Conservation (phyloP, 2,888 invertebrate species). For the Cryptops parisi region DNA sequence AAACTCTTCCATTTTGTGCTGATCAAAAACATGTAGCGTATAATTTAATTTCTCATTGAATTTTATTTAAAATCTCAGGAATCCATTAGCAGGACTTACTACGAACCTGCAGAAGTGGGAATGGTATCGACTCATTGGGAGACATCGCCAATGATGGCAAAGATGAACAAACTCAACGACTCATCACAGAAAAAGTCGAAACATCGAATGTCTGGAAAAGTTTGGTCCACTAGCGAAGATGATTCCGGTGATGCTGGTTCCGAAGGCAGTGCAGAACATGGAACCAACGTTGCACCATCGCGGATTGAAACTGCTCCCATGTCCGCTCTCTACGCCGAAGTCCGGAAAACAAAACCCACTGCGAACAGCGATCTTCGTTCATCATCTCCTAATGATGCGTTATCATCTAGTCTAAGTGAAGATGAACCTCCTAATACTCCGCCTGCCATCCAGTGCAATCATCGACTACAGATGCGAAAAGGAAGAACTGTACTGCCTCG, state of each 20-base stretch:
- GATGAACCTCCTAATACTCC: not conserved
- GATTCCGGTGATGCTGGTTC: not conserved
- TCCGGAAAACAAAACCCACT: not conserved
- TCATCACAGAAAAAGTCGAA: not conserved
- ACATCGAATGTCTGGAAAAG: not conserved
- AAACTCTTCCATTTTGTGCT: no score
- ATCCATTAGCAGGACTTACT: no score
- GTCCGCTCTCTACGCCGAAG: not conserved
- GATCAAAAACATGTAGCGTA: no score
- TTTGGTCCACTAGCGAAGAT: not conserved
- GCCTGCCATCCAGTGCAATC: not conserved
- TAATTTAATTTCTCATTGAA: no score
- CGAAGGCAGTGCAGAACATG: not conserved
- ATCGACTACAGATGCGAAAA: conserved; percentile 40
- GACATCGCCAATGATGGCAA: not conserved
- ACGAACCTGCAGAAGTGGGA: not conserved
- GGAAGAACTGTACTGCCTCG: conserved; percentile 72
- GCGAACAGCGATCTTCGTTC: not conserved
- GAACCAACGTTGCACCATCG: not conserved
- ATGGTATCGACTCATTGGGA: no score
- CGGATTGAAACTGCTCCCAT: not conserved
- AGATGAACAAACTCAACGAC: not conserved
- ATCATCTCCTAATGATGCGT: not conserved
- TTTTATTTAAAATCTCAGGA: no score
- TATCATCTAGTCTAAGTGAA: not conserved